Percentiles rank a stretch among this genome's conserved stretches.
These are phyloP conservation scores for Diachrysia chrysitis DNA, from an alignment of 2,888 invertebrate genomes.

Conservation along the genomic window DNA sequence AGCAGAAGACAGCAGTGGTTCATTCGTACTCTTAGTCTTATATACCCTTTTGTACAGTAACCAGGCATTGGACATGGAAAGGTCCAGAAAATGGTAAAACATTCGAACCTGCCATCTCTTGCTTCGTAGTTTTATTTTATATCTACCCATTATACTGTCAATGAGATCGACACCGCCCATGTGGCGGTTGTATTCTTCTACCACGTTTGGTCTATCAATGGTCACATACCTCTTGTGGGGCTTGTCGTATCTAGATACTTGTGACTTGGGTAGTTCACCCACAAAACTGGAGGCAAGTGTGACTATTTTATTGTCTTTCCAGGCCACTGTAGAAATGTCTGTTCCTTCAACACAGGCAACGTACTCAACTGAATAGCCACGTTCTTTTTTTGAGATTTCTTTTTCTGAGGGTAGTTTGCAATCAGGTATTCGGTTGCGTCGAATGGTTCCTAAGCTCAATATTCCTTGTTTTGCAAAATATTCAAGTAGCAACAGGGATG, in stretches of 20 bases:
- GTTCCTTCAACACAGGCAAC: no score
- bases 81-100: slow-evolving; percentile 9
- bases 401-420: no score
- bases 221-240: slow-evolving; percentile 5
- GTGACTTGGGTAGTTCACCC: slow-evolving; percentile 12
- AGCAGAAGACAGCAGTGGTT: not conserved
- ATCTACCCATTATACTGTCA: slow-evolving; percentile 18
- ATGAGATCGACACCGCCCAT: slow-evolving; percentile 9
- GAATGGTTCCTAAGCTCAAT: no score
- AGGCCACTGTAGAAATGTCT: no score
- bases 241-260: slow-evolving; percentile 15
- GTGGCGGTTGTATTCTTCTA: no score
- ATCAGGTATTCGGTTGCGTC: no score
- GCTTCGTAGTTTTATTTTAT: slow-evolving; percentile 20
- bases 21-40: slow-evolving; percentile 5
- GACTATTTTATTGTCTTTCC: no score
- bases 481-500: no score
- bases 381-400: no score
- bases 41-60: slow-evolving; percentile 16
- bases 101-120: slow-evolving; percentile 18
- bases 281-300: no score
- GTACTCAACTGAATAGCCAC: no score
- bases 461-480: no score
- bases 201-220: slow-evolving; percentile 17
- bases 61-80: slow-evolving; percentile 17